phyloP scores from a whole-genome alignment of 2,797 vertebrate species.

The Semaprochilodus insignis region DNA sequence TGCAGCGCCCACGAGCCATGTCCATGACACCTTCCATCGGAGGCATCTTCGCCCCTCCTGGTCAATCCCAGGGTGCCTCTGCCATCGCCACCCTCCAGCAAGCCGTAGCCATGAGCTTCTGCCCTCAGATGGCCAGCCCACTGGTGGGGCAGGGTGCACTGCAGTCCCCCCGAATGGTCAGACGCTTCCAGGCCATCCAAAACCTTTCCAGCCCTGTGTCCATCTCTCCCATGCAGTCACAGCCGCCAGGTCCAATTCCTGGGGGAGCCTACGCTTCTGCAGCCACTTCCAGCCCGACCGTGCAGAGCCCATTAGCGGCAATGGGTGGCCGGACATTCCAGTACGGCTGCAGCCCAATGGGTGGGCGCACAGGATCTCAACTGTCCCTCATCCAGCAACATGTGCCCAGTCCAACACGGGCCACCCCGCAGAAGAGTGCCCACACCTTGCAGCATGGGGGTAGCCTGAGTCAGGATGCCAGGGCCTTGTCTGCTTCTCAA shows the following conservation, averaged over 20 bases:
- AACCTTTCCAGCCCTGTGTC: constrained; percentile 85
- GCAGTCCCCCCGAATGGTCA: constrained; percentile 89
- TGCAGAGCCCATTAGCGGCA: constrained; percentile 83
- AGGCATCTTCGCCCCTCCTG: constrained; percentile 85
- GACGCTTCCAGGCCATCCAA: constrained; percentile 88
- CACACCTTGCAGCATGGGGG: constrained; percentile 84
- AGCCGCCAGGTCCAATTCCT: constrained; percentile 73
- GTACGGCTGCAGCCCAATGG: constrained; percentile 73
- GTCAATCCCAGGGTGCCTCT: constrained; percentile 85
- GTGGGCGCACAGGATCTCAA: constrained; percentile 83
- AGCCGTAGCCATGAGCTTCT: constrained; percentile 98
- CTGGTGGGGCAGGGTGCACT: constrained; percentile 82
- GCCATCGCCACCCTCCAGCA: constrained; percentile 96
- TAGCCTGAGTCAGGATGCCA: constrained; percentile 85
- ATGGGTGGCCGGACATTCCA: constrained; percentile 81
- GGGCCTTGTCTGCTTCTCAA: constrained; percentile 90
- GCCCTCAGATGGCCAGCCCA: constrained; percentile 91
- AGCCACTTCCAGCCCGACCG: constrained; percentile 78
- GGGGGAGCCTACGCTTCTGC: constrained; percentile 55
- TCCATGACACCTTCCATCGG: constrained; percentile 82
- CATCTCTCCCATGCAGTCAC: constrained; percentile 84
- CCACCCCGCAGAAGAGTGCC: constrained; percentile 86
- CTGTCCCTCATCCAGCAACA: constrained; percentile 90
- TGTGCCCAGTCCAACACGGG: constrained; percentile 81
- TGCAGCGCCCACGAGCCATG: constrained; percentile 85